These are phyloP conservation scores for Lates japonicus DNA, from an alignment of 2,797 vertebrate species.

Conservation along the genomic window DNA sequence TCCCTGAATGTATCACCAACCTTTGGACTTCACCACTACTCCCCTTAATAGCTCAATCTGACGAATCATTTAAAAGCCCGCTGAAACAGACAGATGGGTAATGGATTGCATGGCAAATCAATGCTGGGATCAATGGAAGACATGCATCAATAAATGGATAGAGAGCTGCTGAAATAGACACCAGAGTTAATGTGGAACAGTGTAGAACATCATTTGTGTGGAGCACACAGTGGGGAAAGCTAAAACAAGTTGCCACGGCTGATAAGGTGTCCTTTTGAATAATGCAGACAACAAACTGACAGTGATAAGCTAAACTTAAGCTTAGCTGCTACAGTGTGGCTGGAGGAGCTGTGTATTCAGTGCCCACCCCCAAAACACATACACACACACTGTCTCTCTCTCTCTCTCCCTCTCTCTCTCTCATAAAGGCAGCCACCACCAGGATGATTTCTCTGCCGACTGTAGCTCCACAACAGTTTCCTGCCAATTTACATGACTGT, in stretches of 20 bases:
- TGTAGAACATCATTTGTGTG: slow-evolving; percentile 65
- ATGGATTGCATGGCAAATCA: slow-evolving; percentile 86
- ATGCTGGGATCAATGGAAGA: slow-evolving; percentile 82
- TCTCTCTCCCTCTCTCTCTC: not conserved
- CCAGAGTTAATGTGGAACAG: slow-evolving; percentile 71
- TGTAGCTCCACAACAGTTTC: slow-evolving; percentile 32
- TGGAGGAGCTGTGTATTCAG: slow-evolving; percentile 39
- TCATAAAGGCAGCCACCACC: slow-evolving; percentile 11
- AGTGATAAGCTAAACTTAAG: slow-evolving; percentile 72
- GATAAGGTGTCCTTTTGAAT: slow-evolving; percentile 80
- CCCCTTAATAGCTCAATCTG: slow-evolving; percentile 81
- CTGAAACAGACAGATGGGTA: slow-evolving; percentile 84
- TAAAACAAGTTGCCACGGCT: slow-evolving; percentile 55
- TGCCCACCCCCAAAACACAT: slow-evolving; percentile 38
- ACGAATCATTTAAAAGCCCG: slow-evolving; percentile 85
- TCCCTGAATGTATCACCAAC: slow-evolving; percentile 73
- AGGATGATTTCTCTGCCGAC: slow-evolving; percentile 14
- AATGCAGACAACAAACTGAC: slow-evolving; percentile 75
- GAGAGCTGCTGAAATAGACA: slow-evolving; percentile 83
- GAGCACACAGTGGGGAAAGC: slow-evolving; percentile 58
- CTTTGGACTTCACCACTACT: slow-evolving; percentile 82
- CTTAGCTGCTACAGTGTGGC: slow-evolving; percentile 49
- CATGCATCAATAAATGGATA: slow-evolving; percentile 86
- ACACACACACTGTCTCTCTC: slow-evolving; percentile 19
- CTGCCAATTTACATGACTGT: slow-evolving; percentile 32